A percentile compares a stretch with the other conserved stretches of the same genome.
Conservation (phyloP, 2,113 vertebrate genomes). For the Zosterops pallidus region DNA sequence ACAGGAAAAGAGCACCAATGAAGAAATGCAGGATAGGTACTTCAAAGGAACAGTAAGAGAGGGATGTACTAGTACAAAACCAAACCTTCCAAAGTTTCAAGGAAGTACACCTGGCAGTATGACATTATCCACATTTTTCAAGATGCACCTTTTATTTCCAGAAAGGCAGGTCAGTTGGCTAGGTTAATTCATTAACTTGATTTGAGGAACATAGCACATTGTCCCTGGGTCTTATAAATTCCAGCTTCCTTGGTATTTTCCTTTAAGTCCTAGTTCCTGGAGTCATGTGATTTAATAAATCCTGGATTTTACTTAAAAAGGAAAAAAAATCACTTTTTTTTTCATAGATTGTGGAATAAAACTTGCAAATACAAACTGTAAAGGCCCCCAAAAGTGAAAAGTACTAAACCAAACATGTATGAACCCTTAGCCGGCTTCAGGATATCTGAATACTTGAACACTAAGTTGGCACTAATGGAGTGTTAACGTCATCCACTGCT, state of each 20-base stretch:
- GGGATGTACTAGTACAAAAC: neutral
- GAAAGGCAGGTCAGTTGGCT: neutral
- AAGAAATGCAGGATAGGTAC: neutral
- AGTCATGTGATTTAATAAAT: neutral
- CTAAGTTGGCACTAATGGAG: neutral
- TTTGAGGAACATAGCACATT: neutral
- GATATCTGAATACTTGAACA: neutral
- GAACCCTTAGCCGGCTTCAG: neutral
- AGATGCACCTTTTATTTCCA: neutral
- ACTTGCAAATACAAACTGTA: neutral
- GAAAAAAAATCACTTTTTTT: neutral
- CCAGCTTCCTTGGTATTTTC: neutral
- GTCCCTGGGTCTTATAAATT: neutral
- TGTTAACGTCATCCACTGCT: neutral
- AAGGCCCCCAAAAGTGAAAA: neutral
- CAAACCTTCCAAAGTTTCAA: neutral
- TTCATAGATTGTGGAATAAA: neutral
- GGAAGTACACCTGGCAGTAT: neutral
- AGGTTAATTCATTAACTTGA: neutral
- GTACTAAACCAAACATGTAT: neutral
- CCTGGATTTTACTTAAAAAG: neutral
- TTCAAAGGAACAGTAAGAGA: neutral
- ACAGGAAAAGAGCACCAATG: neutral
- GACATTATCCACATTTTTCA: neutral
- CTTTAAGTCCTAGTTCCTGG: neutral